Evolutionary conservation across 1,140 invertebrate genomes (phyloP).

Genomic region (Chelonus insularis): DNA sequence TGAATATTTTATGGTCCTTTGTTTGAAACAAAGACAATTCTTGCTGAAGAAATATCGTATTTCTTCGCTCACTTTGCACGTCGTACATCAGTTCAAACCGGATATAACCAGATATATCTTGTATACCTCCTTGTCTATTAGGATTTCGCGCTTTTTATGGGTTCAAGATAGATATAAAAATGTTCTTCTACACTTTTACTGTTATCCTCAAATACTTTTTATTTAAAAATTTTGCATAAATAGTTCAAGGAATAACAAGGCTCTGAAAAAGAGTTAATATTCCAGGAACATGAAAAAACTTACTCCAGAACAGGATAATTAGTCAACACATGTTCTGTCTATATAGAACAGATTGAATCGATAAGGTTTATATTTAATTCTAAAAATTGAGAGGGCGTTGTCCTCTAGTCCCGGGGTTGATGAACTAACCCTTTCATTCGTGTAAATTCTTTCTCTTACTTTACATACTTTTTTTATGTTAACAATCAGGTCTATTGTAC

Average conservation of each 20-base stretch:
- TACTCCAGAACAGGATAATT: not conserved
- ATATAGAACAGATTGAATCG: not conserved
- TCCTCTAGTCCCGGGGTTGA: not conserved
- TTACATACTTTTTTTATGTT: not conserved
- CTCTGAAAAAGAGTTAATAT: too few relatives aligned
- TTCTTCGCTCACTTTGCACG: slow-evolving; percentile 13
- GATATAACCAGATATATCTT: slow-evolving; percentile 41
- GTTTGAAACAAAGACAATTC: slow-evolving; percentile 14
- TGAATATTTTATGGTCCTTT: slow-evolving; percentile 18
- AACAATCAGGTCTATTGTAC: slow-evolving; percentile 1
- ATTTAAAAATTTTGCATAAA: too few relatives aligned
- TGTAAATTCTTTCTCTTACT: not conserved
- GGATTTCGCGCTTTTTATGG: slow-evolving; percentile 14
- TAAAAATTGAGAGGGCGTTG: slow-evolving; percentile 14
- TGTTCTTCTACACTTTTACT: not conserved
- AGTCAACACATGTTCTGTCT: too few relatives aligned
- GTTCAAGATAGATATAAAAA: not conserved
- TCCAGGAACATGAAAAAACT: not conserved
- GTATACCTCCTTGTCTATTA: slow-evolving; percentile 23
- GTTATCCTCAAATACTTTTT: too few relatives aligned
- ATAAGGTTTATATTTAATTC: not conserved
- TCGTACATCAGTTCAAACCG: slow-evolving; percentile 38
- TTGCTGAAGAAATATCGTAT: not conserved
- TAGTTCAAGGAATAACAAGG: too few relatives aligned
- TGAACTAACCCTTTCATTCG: not conserved